Conservation (phyloP, 2,888 invertebrate genomes). For the Quadroppia sp. region DNA sequence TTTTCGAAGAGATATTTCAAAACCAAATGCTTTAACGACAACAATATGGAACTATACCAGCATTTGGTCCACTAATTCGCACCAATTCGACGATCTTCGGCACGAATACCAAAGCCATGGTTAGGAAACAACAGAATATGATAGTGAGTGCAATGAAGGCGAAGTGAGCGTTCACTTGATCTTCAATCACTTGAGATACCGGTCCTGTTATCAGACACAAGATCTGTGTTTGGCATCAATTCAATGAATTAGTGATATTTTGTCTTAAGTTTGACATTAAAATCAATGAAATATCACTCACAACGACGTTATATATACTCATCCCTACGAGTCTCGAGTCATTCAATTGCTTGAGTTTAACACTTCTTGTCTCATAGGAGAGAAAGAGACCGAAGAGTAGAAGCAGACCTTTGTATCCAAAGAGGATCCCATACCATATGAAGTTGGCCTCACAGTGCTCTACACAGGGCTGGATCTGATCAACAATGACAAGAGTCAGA, state of each 20-base stretch:
- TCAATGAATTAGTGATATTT: no score
- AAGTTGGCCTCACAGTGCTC: constrained; percentile 96
- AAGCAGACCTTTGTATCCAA: constrained; percentile 94
- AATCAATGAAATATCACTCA: no score
- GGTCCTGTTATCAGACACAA: constrained; percentile 96
- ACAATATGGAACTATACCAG: no score
- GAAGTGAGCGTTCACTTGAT: constrained; percentile 95
- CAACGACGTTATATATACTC: constrained; percentile 99
- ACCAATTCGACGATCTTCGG: constrained; percentile 69
- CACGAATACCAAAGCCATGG: constrained; percentile 96
- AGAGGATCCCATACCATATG: constrained; percentile 85
- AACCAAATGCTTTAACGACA: no score
- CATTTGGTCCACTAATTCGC: constrained; percentile 16
- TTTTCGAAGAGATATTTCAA: constrained; percentile 17
- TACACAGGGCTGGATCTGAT: constrained; percentile 86
- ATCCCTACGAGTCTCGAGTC: constrained; percentile 98
- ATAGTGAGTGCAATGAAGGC: constrained; percentile 94
- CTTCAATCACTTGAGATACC: constrained; percentile 92
- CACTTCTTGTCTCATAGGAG: constrained; percentile 95
- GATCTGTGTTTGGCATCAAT: constrained; percentile 53
- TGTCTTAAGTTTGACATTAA: no score
- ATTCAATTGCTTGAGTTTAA: constrained; percentile 92
- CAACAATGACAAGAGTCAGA: no score
- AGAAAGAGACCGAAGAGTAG: constrained; percentile 95
- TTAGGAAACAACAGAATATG: constrained; percentile 95